Evolutionary conservation across 2,888 invertebrate genomes (phyloP), one percentile per base, ranked within the genome.

Genomic region (Noctua fimbriata): DNA sequence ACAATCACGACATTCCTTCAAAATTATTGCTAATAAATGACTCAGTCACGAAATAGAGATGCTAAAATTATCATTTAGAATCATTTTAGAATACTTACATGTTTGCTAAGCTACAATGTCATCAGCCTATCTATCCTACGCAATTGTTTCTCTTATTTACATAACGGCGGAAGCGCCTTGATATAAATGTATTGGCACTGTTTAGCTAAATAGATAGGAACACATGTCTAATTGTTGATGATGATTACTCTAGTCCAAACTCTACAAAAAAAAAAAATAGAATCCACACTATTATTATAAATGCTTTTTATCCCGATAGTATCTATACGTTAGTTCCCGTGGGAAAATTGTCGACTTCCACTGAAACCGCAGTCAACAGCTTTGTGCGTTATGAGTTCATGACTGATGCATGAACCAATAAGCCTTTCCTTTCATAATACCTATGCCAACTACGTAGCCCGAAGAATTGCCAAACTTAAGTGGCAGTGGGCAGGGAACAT

Each of bases 51-150:
- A 47, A 60, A n/a, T 21, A 2, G 24, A 58, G 71, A 60, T 58
- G 75, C 75, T 85, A 85, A 85, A 85, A 81, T 67, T 55, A 36
- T 58, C 60, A 67, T 85, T 80, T 73, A 73, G 65, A 65, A 66
- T 70, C 32, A 41, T 47, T 52, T 52, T 55, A 55, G 12, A 44
- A 44, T 44, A 49, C 16, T 21, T 49, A 6, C 7, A 49, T 49
- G 10, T 55, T 75, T 32, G n/a, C 10, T 24, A 18, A 52, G 32
- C 36, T 78, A 63, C 41, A 83, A 72, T 72, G 81, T 85, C 74
- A 81, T 24, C 9, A 69, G 6, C 4, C 12, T 16, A 63, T 28
- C 36, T 71, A 65, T 49, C 24, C 52, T 18, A 65, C 41, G 65
- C 60, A 52, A 63, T 69, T 69, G 60, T 73, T 69, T 69, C n/a